phyloP scores from a whole-genome alignment of 2,888 invertebrate genomes.

The Dorcus parallelipipedus region DNA sequence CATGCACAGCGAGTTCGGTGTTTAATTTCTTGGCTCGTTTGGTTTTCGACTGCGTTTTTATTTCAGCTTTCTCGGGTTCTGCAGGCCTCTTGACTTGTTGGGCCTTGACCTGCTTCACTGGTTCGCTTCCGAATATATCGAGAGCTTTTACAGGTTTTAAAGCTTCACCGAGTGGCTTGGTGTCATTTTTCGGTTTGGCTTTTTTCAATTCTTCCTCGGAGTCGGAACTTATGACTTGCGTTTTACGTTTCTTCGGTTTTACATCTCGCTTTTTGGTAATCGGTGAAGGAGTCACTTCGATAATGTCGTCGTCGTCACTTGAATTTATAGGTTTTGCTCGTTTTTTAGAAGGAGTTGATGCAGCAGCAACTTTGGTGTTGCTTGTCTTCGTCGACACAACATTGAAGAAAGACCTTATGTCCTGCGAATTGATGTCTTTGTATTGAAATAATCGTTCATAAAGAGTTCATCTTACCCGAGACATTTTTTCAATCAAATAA shows the following conservation, averaged over 20 bases:
- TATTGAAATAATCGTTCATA: neutral
- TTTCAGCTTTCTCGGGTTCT: constrained; percentile 14
- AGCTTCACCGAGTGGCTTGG: constrained; percentile 35
- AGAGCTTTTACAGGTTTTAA: constrained; percentile 46
- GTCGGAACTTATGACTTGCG: constrained; percentile 33
- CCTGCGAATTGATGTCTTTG: constrained; percentile 48
- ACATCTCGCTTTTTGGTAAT: constrained; percentile 24
- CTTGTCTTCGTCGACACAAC: constrained; percentile 37
- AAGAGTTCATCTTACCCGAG: neutral
- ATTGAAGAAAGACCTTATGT: constrained; percentile 62
- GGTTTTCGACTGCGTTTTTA: constrained; percentile 24
- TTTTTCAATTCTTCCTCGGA: constrained; percentile 29
- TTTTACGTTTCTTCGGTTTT: constrained; percentile 33
- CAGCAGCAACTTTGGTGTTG: constrained; percentile 15
- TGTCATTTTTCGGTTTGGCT: constrained; percentile 46
- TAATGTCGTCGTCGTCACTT: constrained; percentile 58
- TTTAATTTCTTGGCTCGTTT: constrained; percentile 32
- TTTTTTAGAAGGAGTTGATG: constrained; percentile 38
- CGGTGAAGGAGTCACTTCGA: constrained; percentile 53
- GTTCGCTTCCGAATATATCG: constrained; percentile 59
- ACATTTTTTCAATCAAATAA: neutral
- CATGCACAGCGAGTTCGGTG: constrained; percentile 54
- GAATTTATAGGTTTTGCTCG: constrained; percentile 47
- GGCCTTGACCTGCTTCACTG: constrained; percentile 55
- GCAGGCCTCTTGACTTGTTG: constrained; percentile 19